phyloP scores from a whole-genome alignment of 2,888 invertebrate genomes.

The Chymomyza fuscimana region DNA sequence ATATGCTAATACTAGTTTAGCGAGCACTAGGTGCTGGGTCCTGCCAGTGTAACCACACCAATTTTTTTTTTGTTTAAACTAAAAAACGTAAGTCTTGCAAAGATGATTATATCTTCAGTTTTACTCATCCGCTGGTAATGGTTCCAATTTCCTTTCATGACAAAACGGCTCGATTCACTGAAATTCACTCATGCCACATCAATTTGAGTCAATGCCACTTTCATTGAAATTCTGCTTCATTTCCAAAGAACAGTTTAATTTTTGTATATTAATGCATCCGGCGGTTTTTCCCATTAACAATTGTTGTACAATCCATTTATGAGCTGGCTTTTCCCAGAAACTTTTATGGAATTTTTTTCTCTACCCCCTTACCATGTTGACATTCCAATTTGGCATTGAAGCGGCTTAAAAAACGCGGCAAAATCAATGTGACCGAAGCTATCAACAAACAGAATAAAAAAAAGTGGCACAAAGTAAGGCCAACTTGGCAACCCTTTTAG shows the following conservation, averaged over 20 bases:
- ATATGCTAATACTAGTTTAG: too few relatives aligned
- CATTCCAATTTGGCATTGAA: slow-evolving; percentile 1
- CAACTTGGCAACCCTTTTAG: not conserved
- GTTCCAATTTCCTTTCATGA: not conserved
- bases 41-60: too few relatives aligned
- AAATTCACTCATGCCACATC: not conserved
- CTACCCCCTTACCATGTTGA: not conserved
- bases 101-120: too few relatives aligned
- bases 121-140: too few relatives aligned
- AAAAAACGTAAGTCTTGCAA: too few relatives aligned
- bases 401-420: not conserved
- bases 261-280: not conserved
- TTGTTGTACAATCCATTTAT: not conserved
- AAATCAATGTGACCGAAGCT: not conserved
- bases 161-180: not conserved
- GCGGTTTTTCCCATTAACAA: not conserved
- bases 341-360: not conserved
- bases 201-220: not conserved
- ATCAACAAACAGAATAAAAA: not conserved
- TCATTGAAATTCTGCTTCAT: not conserved
- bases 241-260: not conserved
- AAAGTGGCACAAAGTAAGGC: not conserved
- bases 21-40: too few relatives aligned
- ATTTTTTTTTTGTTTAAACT: too few relatives aligned
- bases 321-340: not conserved